Percentiles rank a stretch among this genome's conserved stretches.
phyloP scores from a whole-genome alignment of 1,140 invertebrate species.

The Aleiodes sp. region DNA sequence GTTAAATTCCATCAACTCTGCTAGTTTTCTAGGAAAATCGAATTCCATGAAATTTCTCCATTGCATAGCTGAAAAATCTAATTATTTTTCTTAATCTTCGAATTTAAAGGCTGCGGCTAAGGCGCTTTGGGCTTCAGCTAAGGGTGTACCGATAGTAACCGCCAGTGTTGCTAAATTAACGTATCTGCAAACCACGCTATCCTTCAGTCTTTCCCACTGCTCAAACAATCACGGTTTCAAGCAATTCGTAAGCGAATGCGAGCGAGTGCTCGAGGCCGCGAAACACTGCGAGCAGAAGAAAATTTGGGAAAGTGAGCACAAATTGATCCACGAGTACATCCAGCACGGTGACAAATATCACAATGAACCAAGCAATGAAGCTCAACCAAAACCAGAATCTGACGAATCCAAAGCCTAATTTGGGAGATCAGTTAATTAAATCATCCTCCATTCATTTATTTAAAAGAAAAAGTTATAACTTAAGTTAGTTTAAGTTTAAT shows the following conservation, averaged over 20 bases:
- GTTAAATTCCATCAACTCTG: background rate
- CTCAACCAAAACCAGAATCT: background rate
- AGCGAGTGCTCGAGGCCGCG: background rate
- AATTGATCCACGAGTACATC: background rate
- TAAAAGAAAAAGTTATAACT: too few species aligned
- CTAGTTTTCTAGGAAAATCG: too few species aligned
- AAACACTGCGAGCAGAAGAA: conserved; percentile 25
- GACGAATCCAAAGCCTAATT: too few species aligned
- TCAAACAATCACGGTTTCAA: conserved; percentile 14
- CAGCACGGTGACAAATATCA: background rate
- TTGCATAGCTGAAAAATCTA: conserved; percentile 16
- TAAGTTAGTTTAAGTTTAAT: too few species aligned
- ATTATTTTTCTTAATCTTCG: conserved; percentile 31
- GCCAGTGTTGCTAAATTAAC: conserved; percentile 20
- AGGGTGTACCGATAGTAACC: conserved; percentile 28
- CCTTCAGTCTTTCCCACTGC: conserved; percentile 29
- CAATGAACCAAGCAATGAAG: background rate
- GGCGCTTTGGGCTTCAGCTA: conserved; percentile 32
- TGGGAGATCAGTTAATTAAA: too few species aligned
- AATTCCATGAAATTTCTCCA: background rate
- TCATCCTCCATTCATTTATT: too few species aligned
- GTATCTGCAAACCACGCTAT: conserved; percentile 7
- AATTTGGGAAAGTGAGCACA: conserved; percentile 1
- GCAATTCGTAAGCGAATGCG: conserved; percentile 4
- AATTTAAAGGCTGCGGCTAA: conserved; percentile 32